Conservation (phyloP, 2,888 invertebrate species). For the Mayetiola destructor region DNA sequence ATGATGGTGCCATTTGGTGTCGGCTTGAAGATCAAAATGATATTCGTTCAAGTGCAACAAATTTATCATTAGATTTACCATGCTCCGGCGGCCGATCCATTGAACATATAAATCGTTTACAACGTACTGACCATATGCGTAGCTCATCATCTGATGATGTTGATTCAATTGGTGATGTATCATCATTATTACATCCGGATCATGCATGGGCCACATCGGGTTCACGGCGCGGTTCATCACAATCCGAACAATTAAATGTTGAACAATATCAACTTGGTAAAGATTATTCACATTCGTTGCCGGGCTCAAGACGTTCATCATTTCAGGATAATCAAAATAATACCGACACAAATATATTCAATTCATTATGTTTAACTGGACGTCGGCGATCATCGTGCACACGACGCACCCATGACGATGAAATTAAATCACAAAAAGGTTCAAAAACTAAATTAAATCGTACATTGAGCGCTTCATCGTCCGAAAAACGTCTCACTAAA, state of each 20-base stretch:
- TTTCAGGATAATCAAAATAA: constrained; percentile 57
- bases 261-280: constrained; percentile 73
- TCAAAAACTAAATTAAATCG: constrained; percentile 70
- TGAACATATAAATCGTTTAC: constrained; percentile 45
- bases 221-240: constrained; percentile 74
- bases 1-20: constrained; percentile 83
- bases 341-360: constrained; percentile 36
- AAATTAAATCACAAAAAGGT: constrained; percentile 62
- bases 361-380: constrained; percentile 38
- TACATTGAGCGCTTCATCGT: constrained; percentile 63
- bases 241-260: constrained; percentile 73
- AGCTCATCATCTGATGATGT: constrained; percentile 62
- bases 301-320: constrained; percentile 70
- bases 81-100: constrained; percentile 51
- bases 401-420: constrained; percentile 69
- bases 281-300: constrained; percentile 72
- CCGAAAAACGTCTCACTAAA: constrained; percentile 37
- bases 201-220: constrained; percentile 65
- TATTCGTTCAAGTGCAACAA: constrained; percentile 37
- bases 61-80: constrained; percentile 39
- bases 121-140: constrained; percentile 55
- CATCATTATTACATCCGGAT: constrained; percentile 69
- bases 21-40: constrained; percentile 65
- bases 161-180: constrained; percentile 60
- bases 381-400: constrained; percentile 65